A percentile compares a stretch with the other conserved stretches of the same genome.
Conservation (phyloP, 2,113 vertebrate genomes). For the Peromyscus californicus region DNA sequence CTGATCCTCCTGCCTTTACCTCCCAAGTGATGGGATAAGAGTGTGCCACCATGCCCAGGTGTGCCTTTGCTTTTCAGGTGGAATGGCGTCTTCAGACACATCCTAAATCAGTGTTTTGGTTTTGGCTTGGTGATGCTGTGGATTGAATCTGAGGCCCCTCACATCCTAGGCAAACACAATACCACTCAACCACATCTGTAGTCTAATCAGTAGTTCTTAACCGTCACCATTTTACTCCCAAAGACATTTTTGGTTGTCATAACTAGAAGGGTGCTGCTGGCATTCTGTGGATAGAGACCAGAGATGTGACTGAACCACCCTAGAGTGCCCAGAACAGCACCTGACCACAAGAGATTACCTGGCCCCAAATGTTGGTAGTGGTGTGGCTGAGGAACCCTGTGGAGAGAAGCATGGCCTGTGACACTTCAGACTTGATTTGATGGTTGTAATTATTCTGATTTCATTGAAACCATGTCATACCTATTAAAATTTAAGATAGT, state of each 20-base stretch:
- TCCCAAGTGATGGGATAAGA: neutral
- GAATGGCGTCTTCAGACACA: neutral
- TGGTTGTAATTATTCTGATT: neutral
- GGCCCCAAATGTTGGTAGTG: neutral
- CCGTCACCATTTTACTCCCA: neutral
- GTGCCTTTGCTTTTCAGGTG: neutral
- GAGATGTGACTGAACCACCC: neutral
- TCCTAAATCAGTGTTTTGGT: neutral
- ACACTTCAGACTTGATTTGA: neutral
- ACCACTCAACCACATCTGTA: neutral
- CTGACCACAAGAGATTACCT: neutral
- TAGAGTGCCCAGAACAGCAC: neutral
- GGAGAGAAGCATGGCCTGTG: neutral
- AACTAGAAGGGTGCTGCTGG: neutral
- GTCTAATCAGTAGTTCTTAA: neutral
- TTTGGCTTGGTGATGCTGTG: neutral
- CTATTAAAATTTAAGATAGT: neutral
- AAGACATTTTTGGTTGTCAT: neutral
- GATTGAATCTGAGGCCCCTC: neutral
- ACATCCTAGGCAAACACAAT: neutral
- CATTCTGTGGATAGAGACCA: neutral
- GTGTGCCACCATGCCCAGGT: neutral
- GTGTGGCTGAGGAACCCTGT: neutral
- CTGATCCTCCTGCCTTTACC: neutral
- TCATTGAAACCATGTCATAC: neutral